Evolutionary conservation across 2,888 invertebrate species (phyloP), one percentile per base, ranked within the genome.

Genomic region (Oligia fasciuncula): DNA sequence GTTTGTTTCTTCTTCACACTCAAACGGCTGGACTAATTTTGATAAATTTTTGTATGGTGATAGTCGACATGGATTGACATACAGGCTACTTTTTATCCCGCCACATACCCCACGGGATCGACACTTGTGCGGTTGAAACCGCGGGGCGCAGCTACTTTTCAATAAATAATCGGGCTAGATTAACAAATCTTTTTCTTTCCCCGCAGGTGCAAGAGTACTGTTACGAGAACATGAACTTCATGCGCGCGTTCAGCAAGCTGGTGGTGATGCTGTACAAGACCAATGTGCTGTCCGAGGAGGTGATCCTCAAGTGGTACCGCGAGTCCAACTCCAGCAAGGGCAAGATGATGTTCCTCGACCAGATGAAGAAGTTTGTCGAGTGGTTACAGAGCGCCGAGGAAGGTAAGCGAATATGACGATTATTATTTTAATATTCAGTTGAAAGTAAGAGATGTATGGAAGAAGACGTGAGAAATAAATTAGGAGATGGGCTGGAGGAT

Each of bases 151-250:
- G 6, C 19, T 19, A 51, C n/a, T n/a, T 11, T 43, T 29, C 23
- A 23, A 1, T 17, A 43, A 23, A 2, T 13, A 43, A 29, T 35
- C 5, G 6, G 0, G 4, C 46, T 62, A 19, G 11, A 46, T 40
- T 60, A 4, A 57, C 4, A 4, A 51, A 17, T 11, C 0, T 0
- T 35, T 29, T 29, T 0, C 2, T 6, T 49, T 8, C 19, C 6
- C 4, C 19, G 17, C 0, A 71, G 71, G 71, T 71, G 91, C 99
- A 99, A 96, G 99, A 99, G 94, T 99, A 98, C 96, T 99, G 99
- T 97, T 99, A 99, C 95, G 99, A 99, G 95, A 99, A 99, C 97
- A 99, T 99, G 99, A 99, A 98, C 95, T 99, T 99, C 96, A 99
- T 99, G 99, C 99, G 99, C 95, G 99, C 99, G 95, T 99, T 99